Evolutionary conservation across 1,140 invertebrate species (phyloP), one percentile per base, ranked within the genome.

Genomic region (Lordiphosa stackelbergi): DNA sequence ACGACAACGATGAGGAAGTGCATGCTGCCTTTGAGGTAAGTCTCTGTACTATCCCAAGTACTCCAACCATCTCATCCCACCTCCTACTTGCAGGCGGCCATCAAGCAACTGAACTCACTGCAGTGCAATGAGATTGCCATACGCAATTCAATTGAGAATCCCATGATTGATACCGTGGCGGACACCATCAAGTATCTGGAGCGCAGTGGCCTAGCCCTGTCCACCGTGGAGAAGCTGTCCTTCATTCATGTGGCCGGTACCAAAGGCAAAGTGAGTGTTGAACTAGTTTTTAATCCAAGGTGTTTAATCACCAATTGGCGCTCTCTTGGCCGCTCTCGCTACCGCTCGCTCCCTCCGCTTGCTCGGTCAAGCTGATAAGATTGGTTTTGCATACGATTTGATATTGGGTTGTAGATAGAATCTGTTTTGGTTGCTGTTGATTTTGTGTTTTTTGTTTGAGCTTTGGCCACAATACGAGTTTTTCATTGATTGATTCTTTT

Each of bases 221-320:
- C 92, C 2, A 90, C 91, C 45, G 81, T 96, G 28, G 91, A 95
- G 40, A 22, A 61, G 62, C 83, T 99, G 8, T 93, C 94, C 48
- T 90, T 97, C 5, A 97, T 99, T 70, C 97, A 99, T 90, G 92
- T 99, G 1, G 90, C 95, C 70, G 98, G 98, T 5, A 99, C 97
- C 0, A 99, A 99, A 90, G 98, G 98, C 34, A 96, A 95, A 88
- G 90, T 91, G 62, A 65, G 78, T 48, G 8, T 8, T 34, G 19
- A 55, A 55, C 36, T 36, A 36, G 60, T 47, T 62, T 62, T 5
- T 63, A 10, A 8, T 22, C n/a, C 4, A n/a, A 9, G 22, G 22
- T 19, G n/a, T 24, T 24, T 24, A 24, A 24, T 24, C 22, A 24
- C 22, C 4, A 5, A 5, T 3, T 24, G 22, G 22, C 22, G 22